phyloP scores from a whole-genome alignment of 2,113 vertebrate species.

The Misgurnus mizolepis region DNA sequence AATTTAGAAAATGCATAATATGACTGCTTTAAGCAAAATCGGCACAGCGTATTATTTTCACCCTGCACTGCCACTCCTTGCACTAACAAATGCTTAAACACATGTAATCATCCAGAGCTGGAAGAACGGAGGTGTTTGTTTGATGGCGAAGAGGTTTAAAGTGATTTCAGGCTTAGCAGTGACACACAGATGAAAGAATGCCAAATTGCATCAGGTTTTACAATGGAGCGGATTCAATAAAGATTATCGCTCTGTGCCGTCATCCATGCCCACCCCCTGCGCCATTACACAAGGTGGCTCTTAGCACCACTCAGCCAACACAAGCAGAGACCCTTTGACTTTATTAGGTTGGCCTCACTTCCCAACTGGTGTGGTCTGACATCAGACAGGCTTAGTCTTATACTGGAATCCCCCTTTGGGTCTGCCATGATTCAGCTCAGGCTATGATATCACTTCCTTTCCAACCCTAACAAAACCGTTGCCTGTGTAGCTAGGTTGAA shows the following conservation, averaged over 20 bases:
- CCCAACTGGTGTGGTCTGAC: conserved; percentile 54
- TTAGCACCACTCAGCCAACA: conserved; percentile 19
- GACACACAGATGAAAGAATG: conserved; percentile 65
- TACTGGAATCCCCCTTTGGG: conserved; percentile 57
- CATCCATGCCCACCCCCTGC: conserved; percentile 15
- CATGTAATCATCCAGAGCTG: conserved; percentile 29
- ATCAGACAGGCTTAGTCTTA: conserved; percentile 65
- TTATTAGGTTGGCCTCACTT: conserved; percentile 38
- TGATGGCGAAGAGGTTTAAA: conserved; percentile 37
- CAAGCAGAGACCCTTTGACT: conserved; percentile 33
- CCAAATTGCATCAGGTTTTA: conserved; percentile 41
- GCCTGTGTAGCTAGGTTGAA: conserved; percentile 70
- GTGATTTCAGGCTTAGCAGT: conserved; percentile 68
- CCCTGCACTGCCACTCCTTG: not conserved
- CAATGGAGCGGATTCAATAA: conserved; percentile 45
- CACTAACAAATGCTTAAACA: conserved; percentile 5
- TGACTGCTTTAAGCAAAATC: not conserved
- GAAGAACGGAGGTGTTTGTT: conserved; percentile 60
- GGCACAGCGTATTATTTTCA: not conserved
- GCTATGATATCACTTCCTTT: conserved; percentile 71
- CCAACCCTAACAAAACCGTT: conserved; percentile 66
- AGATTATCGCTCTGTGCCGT: conserved; percentile 46
- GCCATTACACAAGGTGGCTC: conserved; percentile 32
- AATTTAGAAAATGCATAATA: no score
- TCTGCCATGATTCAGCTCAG: conserved; percentile 57